Evolutionary conservation across 2,797 vertebrate genomes (phyloP), one percentile per base, ranked within the genome.

Genomic region (Nyctibius grandis): DNA sequence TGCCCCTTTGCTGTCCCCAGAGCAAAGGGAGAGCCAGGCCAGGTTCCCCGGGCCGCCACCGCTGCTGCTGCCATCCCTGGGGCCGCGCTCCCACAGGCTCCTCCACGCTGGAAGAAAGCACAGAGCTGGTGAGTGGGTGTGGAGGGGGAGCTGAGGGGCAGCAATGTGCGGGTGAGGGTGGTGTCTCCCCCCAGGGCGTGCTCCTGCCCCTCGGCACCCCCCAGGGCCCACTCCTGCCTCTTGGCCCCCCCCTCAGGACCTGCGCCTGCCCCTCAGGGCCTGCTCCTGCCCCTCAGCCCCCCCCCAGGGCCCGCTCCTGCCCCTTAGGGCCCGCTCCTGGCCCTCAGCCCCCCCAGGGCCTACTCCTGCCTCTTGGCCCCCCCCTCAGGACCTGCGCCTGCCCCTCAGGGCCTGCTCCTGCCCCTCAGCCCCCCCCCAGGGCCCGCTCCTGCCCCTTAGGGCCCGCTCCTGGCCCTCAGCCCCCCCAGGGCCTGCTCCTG

Each of bases 71-170:
- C 74, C 75, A 3, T 4, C 72, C 47, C 57, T 4, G 85, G 21
- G 81, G 38, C 94, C 47, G 15, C 45, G 42, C 28, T 91, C 17
- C 77, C 56, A 74, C 75, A 91, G 74, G 78, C 54, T 48, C 70
- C 74, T 81, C 75, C 93, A 93, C 3, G 68, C 88, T 96, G 89
- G 53, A 51, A 88, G 73, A 77, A 28, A 94, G 67, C 31, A 11
- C 45, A 31, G 42, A 40, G 59, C 28, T 1, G 19, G 20, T 26
- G n/a, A 57, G 6, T 2, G 9, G 56, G 11, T 3, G 25, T 4
- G 3, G 53, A 29, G 36, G 5, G 34, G 15, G 29, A 29, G 31
- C 15, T 6, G 33, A 18, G 3, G 51, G 9, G 16, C 29, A 26
- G 28, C 47, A 16, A 17, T 10, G 4, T 1, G 18, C 4, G 9